Evolutionary conservation across 2,888 invertebrate genomes (phyloP).

Genomic region (Aspidiotus rigidus): DNA sequence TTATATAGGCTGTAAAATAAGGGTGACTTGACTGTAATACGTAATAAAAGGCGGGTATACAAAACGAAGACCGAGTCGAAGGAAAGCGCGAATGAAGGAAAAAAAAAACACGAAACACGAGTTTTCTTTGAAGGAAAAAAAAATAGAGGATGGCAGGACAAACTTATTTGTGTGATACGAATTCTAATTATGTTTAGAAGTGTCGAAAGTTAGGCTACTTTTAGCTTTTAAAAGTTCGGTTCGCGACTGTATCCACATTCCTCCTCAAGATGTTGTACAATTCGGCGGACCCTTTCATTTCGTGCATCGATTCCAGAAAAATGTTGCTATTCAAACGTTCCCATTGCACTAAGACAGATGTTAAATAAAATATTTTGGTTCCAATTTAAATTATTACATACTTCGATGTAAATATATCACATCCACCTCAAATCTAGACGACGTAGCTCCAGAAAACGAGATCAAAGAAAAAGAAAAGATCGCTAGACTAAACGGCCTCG

Average conservation of each 20-base stretch:
- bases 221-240: constrained; percentile 2
- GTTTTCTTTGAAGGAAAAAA: background rate
- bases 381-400: too few species aligned
- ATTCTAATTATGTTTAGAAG: constrained; percentile 17
- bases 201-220: constrained; percentile 10
- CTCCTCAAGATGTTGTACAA: background rate
- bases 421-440: too few species aligned
- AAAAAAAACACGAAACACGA: background rate
- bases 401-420: too few species aligned
- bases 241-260: background rate
- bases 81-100: background rate
- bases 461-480: too few species aligned
- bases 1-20: constrained; percentile 14
- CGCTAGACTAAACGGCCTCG: too few species aligned
- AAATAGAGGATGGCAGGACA: background rate
- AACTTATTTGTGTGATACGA: constrained; percentile 15
- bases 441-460: too few species aligned
- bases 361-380: too few species aligned
- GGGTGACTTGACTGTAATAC: constrained; percentile 10
- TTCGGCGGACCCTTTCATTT: too few species aligned
- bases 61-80: too few species aligned
- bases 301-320: too few species aligned
- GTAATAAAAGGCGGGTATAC: background rate
- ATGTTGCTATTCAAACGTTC: too few species aligned
- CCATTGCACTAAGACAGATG: too few species aligned